These are phyloP conservation scores for Fabriciana adippe DNA, from an alignment of 2,888 invertebrate genomes.

Conservation along the genomic window DNA sequence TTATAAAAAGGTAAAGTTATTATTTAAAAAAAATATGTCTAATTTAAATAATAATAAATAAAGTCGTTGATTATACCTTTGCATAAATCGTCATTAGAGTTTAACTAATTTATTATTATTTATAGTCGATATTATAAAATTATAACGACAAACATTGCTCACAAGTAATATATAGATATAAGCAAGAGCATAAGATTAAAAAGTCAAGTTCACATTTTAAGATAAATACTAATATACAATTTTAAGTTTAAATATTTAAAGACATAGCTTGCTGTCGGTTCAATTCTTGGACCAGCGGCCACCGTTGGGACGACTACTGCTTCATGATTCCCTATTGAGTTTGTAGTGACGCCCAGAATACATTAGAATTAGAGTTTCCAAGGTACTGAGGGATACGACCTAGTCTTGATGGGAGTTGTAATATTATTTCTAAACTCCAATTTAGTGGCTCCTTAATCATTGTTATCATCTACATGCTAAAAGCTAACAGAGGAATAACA, in stretches of 20 bases:
- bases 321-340: constrained; percentile 55
- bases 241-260: not conserved
- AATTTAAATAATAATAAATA: too few species aligned
- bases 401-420: constrained; percentile 66
- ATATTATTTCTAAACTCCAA: constrained; percentile 75
- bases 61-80: too few species aligned
- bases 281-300: constrained; percentile 42
- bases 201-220: not conserved
- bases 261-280: constrained; percentile 4
- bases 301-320: constrained; percentile 56
- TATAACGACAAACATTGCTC: too few species aligned
- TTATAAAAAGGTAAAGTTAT: not conserved
- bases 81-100: too few species aligned
- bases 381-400: constrained; percentile 60
- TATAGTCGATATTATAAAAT: too few species aligned
- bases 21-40: too few species aligned
- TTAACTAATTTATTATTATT: too few species aligned
- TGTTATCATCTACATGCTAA: constrained; percentile 66
- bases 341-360: constrained; percentile 70
- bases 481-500: constrained; percentile 43
- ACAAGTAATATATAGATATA: not conserved
- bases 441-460: constrained; percentile 70
- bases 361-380: constrained; percentile 80
- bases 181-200: not conserved
- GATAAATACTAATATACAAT: not conserved